Evolutionary conservation across 2,888 invertebrate genomes (phyloP).

Genomic region (Dasypolia templi): DNA sequence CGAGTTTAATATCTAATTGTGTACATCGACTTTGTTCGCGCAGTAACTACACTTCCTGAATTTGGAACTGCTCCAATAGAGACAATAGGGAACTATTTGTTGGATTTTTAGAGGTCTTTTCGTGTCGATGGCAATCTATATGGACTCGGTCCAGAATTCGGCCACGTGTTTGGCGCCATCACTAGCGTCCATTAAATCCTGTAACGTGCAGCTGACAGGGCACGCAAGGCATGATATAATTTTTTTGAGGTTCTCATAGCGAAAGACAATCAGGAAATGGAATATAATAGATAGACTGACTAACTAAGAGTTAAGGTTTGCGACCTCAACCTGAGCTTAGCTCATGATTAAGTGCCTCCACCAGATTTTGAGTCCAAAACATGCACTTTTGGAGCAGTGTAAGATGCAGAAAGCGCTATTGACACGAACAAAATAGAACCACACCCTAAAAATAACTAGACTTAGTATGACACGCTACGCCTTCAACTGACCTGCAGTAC

Average conservation of each 20-base stretch:
- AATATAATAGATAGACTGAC: neutral
- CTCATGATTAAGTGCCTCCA: constrained; percentile 1
- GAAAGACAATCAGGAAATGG: neutral
- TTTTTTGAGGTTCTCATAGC: neutral
- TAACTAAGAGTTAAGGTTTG: neutral
- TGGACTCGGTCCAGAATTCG: too few species aligned
- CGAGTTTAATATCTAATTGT: constrained; percentile 32
- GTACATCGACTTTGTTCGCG: constrained; percentile 24
- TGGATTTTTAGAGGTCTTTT: neutral
- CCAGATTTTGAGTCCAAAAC: neutral
- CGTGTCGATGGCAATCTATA: too few species aligned
- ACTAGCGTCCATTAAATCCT: too few species aligned
- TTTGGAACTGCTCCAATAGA: neutral
- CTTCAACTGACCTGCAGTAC: constrained; percentile 81
- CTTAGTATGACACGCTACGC: constrained; percentile 35
- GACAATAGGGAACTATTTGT: too few species aligned
- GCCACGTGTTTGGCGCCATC: too few species aligned
- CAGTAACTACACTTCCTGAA: neutral
- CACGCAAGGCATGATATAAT: too few species aligned
- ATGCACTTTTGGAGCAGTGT: constrained; percentile 8
- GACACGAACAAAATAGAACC: constrained; percentile 29
- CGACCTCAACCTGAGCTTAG: neutral
- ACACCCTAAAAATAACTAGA: constrained; percentile 39
- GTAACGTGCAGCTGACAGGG: too few species aligned
- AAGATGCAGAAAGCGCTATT: constrained; percentile 21